Conservation (phyloP, 2,888 invertebrate genomes). For the Melipona bicolor region DNA sequence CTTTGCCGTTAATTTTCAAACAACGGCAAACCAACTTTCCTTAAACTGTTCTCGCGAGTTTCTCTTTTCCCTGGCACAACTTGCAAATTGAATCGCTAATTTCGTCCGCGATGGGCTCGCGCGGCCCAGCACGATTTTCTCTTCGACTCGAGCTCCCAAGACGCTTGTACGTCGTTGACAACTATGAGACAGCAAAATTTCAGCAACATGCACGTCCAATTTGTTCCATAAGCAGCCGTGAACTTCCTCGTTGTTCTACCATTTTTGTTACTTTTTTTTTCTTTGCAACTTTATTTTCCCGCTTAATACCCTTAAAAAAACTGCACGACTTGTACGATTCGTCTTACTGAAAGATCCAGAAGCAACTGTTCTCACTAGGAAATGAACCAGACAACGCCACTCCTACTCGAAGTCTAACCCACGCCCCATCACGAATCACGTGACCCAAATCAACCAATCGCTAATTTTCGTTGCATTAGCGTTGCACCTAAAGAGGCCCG, state of each 20-base stretch:
- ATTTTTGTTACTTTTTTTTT: background rate
- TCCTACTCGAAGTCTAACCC: too few species aligned
- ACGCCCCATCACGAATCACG: too few species aligned
- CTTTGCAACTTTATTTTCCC: background rate
- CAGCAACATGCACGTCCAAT: background rate
- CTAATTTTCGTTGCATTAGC: too few species aligned
- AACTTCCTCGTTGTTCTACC: background rate
- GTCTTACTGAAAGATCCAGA: too few species aligned
- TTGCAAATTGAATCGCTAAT: constrained; percentile 26
- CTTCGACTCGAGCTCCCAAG: constrained; percentile 1
- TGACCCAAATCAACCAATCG: too few species aligned
- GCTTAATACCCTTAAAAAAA: too few species aligned
- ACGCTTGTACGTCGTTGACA: background rate
- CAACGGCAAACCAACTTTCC: constrained; percentile 13
- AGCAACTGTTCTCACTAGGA: too few species aligned
- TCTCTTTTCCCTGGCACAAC: constrained; percentile 8
- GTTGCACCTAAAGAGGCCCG: too few species aligned
- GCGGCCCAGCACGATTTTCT: background rate
- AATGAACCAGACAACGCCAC: too few species aligned
- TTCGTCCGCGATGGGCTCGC: constrained; percentile 3
- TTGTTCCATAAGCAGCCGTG: background rate
- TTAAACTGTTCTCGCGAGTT: constrained; percentile 24
- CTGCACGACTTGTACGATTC: too few species aligned
- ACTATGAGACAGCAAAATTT: constrained; percentile 2
- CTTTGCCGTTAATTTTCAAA: constrained; percentile 15